Base-by-base conservation (phyloP, 2,888 invertebrate species). In the Drosophila lutescens region DNA sequence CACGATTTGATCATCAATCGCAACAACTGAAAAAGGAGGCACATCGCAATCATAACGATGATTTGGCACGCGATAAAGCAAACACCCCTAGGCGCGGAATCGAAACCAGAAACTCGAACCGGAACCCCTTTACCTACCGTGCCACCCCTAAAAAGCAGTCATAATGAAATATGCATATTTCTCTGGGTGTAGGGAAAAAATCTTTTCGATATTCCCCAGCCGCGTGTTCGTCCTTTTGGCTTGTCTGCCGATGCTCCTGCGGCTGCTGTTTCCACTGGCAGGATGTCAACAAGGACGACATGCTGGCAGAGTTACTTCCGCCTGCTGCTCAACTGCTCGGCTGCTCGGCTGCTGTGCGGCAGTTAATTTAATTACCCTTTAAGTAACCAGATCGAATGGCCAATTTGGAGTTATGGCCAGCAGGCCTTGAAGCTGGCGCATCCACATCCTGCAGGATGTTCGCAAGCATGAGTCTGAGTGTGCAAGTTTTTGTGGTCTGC, bases 301-400 rank as follows among this genome's bases (percentile, higher is more conserved):
- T 51, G 73, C 74, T 65, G 65, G 53, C 67, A 69, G 74, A 53
- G 78, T 62, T 71, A 43, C 63, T 72, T 60, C 58, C 58, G 55
- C 43, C 41, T 38, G 54, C 41, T 49, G 54, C 34, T 57, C 53
- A 56, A 36, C 34, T 50, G 34, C 62, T 34, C 34, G 5, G 5
- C 26, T 26, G 26, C 26, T 38, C 15, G 38, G 51, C 59, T 68
- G 46, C 76, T 63, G 76, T 71, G 78, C 68, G 67, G 70, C 80
- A 85, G 71, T 89, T 89, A 86, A 89, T 90, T 90, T 91, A 91
- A 91, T 91, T 91, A 91, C 87, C 88, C 89, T 89, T 89, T 88
- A 91, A 91, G 89, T 89, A 90, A 91, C 89, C 91, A 80, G 90
- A 90, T 88, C 88, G 82, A 88, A 89, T 90, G 75, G 74, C 88